Evolutionary conservation across 1,140 invertebrate genomes (phyloP).

Genomic region (Oedothorax gibbosus): DNA sequence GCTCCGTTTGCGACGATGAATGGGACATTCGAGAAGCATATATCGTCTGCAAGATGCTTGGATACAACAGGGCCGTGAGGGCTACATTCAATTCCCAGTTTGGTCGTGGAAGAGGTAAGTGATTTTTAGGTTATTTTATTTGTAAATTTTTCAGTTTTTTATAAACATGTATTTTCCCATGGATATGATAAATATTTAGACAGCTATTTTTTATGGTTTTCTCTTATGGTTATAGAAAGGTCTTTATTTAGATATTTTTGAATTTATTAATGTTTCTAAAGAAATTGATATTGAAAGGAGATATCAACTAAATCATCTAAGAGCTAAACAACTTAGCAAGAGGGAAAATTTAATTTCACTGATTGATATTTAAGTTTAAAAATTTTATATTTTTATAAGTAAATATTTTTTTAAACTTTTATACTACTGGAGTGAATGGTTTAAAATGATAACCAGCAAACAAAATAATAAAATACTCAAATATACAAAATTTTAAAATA

Average conservation of each 20-base stretch:
- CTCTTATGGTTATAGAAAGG: background rate
- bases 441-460: too few species aligned
- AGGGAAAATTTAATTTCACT: too few species aligned
- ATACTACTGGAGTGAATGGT: too few species aligned
- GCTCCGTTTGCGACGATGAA: conserved; percentile 90
- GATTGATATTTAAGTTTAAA: too few species aligned
- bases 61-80: conserved; percentile 72
- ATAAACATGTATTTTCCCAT: background rate
- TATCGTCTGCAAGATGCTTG: conserved; percentile 84
- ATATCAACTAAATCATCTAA: too few species aligned
- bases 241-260: background rate
- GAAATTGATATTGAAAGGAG: too few species aligned
- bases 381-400: too few species aligned
- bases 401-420: too few species aligned
- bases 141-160: background rate
- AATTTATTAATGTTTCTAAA: too few species aligned
- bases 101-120: conserved; percentile 73
- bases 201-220: background rate
- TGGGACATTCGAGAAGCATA: conserved; percentile 85
- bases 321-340: too few species aligned
- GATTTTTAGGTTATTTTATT: conserved; percentile 2
- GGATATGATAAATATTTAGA: background rate
- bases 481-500: too few species aligned
- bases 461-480: too few species aligned
- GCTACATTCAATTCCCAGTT: conserved; percentile 81